These are phyloP conservation scores for Melipona bicolor DNA, from an alignment of 2,888 invertebrate species.

Conservation along the genomic window DNA sequence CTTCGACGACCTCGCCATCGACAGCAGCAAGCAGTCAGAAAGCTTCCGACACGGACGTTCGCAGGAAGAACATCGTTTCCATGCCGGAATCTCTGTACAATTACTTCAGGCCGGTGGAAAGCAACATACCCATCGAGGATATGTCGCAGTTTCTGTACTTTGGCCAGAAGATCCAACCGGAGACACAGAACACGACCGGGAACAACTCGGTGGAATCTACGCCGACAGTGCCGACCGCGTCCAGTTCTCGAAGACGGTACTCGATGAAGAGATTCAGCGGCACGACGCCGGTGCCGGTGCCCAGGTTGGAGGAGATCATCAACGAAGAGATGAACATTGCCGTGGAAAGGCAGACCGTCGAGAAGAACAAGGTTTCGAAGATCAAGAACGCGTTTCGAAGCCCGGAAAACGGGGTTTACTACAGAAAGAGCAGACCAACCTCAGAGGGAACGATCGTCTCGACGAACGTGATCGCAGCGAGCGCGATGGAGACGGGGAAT, in stretches of 20 bases:
- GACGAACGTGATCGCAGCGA: slow-evolving; percentile 75
- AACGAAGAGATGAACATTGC: slow-evolving; percentile 81
- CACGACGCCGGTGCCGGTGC: slow-evolving; percentile 48
- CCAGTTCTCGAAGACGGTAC: slow-evolving; percentile 73
- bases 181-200: slow-evolving; percentile 66
- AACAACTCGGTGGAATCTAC: slow-evolving; percentile 77
- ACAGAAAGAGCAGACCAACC: slow-evolving; percentile 71
- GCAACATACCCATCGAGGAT: slow-evolving; percentile 88
- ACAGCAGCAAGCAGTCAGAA: slow-evolving; percentile 67
- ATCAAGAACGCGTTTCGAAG: slow-evolving; percentile 74
- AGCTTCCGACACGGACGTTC: slow-evolving; percentile 82
- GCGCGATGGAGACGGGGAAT: slow-evolving; percentile 35
- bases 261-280: slow-evolving; percentile 71
- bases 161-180: slow-evolving; percentile 87
- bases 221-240: slow-evolving; percentile 66
- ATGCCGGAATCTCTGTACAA: slow-evolving; percentile 88
- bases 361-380: slow-evolving; percentile 79
- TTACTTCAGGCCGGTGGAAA: slow-evolving; percentile 87
- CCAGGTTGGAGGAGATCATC: slow-evolving; percentile 76
- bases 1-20: slow-evolving; percentile 28
- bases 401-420: slow-evolving; percentile 70
- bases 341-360: slow-evolving; percentile 76
- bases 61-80: slow-evolving; percentile 86
- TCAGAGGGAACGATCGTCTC: slow-evolving; percentile 75
- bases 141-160: slow-evolving; percentile 90